These are phyloP conservation scores for Bettongia penicillata DNA, from an alignment of 2,113 vertebrate species.

Conservation along the genomic window DNA sequence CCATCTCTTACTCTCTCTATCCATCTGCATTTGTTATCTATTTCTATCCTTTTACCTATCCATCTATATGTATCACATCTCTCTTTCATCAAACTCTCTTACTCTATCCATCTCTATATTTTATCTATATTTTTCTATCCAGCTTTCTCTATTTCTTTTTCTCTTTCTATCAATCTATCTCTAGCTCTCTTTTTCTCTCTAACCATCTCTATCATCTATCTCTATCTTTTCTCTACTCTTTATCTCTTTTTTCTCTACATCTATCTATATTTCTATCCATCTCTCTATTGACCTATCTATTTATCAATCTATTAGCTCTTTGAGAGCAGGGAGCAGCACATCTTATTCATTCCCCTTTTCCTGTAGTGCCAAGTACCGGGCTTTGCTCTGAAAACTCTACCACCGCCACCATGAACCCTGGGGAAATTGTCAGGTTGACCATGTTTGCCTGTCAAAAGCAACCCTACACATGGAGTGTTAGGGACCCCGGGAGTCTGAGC, in stretches of 20 bases:
- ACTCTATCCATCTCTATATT: background rate
- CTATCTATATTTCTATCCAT: background rate
- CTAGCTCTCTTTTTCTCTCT: no score
- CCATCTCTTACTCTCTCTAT: background rate
- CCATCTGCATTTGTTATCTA: background rate
- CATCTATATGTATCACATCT: background rate
- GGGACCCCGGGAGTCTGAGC: no score
- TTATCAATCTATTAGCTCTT: background rate
- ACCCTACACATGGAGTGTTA: no score
- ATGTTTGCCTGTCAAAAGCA: background rate
- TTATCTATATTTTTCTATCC: background rate
- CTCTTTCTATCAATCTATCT: no score
- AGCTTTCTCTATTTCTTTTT: no score
- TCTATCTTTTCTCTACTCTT: background rate
- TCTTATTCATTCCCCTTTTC: background rate
- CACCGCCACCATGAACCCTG: background rate
- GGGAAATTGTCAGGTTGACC: background rate
- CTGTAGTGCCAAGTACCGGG: background rate
- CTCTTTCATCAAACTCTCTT: background rate
- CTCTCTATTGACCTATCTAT: background rate
- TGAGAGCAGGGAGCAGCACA: rapidly evolving
- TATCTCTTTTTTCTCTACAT: background rate
- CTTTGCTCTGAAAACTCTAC: background rate
- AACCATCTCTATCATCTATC: background rate
- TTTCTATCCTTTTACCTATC: background rate